phyloP scores from a whole-genome alignment of 2,888 invertebrate genomes.

The Pterostichus madidus region DNA sequence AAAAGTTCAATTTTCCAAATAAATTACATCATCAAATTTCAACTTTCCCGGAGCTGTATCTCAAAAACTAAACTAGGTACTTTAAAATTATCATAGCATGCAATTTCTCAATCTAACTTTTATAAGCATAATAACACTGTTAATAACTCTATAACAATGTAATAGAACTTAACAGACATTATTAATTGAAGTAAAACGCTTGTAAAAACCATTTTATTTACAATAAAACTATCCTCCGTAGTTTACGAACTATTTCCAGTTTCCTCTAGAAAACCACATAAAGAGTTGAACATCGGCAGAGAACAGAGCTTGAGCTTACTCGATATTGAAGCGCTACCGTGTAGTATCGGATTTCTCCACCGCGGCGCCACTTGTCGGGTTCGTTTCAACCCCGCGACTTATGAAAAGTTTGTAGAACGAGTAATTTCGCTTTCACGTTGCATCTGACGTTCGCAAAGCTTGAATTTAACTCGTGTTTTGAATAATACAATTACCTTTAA shows the following conservation, averaged over 20 bases:
- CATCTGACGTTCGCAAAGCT: slow-evolving; percentile 30
- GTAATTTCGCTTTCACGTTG: slow-evolving; percentile 49
- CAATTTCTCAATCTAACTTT: too few relatives aligned
- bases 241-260: neutral
- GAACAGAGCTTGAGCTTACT: neutral
- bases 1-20: too few relatives aligned
- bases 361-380: slow-evolving; percentile 50
- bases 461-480: slow-evolving; percentile 60
- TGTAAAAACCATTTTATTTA: neutral
- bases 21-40: too few relatives aligned
- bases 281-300: slow-evolving; percentile 1
- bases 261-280: neutral
- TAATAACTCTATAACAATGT: too few relatives aligned
- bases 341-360: slow-evolving; percentile 20
- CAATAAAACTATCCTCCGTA: neutral
- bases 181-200: too few relatives aligned
- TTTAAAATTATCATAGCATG: too few relatives aligned
- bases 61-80: too few relatives aligned
- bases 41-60: too few relatives aligned
- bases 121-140: too few relatives aligned
- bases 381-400: slow-evolving; percentile 39
- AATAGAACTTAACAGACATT: neutral
- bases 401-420: slow-evolving; percentile 25
- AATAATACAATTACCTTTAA: slow-evolving; percentile 61
- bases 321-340: slow-evolving; percentile 14